Conservation (phyloP, 1,140 invertebrate genomes). For the Hesperophylax magnus region DNA sequence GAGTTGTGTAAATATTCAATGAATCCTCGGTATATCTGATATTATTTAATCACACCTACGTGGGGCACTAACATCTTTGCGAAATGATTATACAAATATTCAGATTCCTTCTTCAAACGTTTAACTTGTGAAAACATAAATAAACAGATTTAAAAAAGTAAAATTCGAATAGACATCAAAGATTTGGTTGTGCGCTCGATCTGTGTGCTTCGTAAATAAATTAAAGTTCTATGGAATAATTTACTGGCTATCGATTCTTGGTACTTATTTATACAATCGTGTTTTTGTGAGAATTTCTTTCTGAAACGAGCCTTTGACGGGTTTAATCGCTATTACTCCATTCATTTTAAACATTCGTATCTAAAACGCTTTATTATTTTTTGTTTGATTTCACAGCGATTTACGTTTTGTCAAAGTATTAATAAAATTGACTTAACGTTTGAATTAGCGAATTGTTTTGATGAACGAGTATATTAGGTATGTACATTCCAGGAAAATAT, state of each 20-base stretch:
- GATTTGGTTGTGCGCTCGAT: neutral
- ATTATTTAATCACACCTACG: slow-evolving; percentile 27
- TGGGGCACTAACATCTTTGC: neutral
- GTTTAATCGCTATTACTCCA: neutral
- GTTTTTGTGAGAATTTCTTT: too few relatives aligned
- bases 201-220: neutral
- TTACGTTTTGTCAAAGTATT: too few relatives aligned
- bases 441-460: too few relatives aligned
- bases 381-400: too few relatives aligned
- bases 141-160: slow-evolving; percentile 5
- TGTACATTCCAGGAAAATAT: too few relatives aligned
- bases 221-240: neutral
- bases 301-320: too few relatives aligned
- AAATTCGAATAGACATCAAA: slow-evolving; percentile 20
- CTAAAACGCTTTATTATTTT: neutral
- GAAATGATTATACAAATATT: slow-evolving; percentile 14
- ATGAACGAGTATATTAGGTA: too few relatives aligned
- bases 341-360: too few relatives aligned
- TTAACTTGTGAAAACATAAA: slow-evolving; percentile 24
- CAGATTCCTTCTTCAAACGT: slow-evolving; percentile 20
- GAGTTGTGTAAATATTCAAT: slow-evolving; percentile 22
- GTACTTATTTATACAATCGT: neutral
- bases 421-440: too few relatives aligned
- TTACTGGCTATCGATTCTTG: neutral
- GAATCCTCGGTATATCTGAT: neutral